These are phyloP conservation scores for Choristoneura fumiferana DNA, from an alignment of 1,140 invertebrate species.

Conservation along the genomic window DNA sequence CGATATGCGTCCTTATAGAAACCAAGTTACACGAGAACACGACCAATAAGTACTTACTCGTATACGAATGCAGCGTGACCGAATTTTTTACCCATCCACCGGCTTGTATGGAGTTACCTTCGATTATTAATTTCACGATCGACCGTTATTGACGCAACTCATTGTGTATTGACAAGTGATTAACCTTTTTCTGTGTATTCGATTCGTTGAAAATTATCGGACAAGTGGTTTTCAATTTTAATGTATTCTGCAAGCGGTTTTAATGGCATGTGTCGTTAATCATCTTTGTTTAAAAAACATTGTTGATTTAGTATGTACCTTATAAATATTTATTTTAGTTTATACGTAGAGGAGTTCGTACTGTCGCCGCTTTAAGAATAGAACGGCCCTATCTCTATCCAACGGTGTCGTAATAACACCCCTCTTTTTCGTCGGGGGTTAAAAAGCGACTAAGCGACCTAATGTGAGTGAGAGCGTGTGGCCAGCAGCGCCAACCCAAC, in stretches of 20 bases:
- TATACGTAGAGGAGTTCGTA: no score
- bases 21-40: background rate
- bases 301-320: slow-evolving; percentile 22
- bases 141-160: slow-evolving; percentile 12
- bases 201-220: slow-evolving; percentile 9
- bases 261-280: no score
- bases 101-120: slow-evolving; percentile 10
- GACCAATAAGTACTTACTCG: background rate
- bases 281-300: background rate
- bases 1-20: no score
- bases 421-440: no score
- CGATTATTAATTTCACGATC: slow-evolving; percentile 10
- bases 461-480: no score
- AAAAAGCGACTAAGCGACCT: no score
- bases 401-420: no score
- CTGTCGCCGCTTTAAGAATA: no score
- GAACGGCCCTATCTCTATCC: no score
- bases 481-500: no score
- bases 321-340: no score
- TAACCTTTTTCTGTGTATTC: slow-evolving; percentile 9
- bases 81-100: slow-evolving; percentile 7
- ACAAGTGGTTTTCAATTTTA: slow-evolving; percentile 13
- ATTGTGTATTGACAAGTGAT: slow-evolving; percentile 15
- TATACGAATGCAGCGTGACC: background rate
- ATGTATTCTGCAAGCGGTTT: no score